These are phyloP conservation scores for Podarcis lilfordi DNA, from an alignment of 2,797 vertebrate species.

Conservation along the genomic window DNA sequence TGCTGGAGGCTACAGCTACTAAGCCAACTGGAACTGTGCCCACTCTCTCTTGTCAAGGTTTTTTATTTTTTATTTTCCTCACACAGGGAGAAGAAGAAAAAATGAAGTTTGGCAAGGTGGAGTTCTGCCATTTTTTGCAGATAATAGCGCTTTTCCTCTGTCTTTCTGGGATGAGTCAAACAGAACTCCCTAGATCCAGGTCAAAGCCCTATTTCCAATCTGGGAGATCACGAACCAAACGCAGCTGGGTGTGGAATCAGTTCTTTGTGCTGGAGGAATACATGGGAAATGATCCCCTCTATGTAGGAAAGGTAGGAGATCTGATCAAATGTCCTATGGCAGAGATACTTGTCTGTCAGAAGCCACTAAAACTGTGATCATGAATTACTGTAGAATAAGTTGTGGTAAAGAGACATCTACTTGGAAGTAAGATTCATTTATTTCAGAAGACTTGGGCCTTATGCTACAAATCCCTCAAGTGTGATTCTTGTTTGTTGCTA, in stretches of 20 bases:
- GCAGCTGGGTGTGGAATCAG: conserved; percentile 99
- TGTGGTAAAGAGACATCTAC: background rate
- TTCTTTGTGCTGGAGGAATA: conserved; percentile 99
- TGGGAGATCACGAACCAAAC: conserved; percentile 86
- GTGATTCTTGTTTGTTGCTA: background rate
- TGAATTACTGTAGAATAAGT: background rate
- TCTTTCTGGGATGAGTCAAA: conserved; percentile 84
- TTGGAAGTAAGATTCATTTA: background rate
- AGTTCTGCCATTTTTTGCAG: conserved; percentile 82
- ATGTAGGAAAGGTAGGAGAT: conserved; percentile 95
- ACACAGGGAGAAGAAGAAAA: conserved; percentile 67
- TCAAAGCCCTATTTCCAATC: conserved; percentile 79
- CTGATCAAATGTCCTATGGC: conserved; percentile 40
- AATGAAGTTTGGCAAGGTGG: conserved; percentile 86
- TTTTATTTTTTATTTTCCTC: conserved; percentile 62
- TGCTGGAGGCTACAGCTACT: conserved; percentile 71
- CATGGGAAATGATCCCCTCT: conserved; percentile 94
- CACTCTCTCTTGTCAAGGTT: conserved; percentile 71
- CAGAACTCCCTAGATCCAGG: conserved; percentile 78
- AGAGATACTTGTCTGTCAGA: background rate
- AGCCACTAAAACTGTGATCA: conserved; percentile 15
- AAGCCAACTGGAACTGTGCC: conserved; percentile 83
- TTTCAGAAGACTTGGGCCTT: background rate
- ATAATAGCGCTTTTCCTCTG: conserved; percentile 85
- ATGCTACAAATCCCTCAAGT: background rate